A percentile compares a stretch with the other conserved stretches of the same genome.
Conservation (phyloP, 2,113 vertebrate species). For the Anhinga anhinga region DNA sequence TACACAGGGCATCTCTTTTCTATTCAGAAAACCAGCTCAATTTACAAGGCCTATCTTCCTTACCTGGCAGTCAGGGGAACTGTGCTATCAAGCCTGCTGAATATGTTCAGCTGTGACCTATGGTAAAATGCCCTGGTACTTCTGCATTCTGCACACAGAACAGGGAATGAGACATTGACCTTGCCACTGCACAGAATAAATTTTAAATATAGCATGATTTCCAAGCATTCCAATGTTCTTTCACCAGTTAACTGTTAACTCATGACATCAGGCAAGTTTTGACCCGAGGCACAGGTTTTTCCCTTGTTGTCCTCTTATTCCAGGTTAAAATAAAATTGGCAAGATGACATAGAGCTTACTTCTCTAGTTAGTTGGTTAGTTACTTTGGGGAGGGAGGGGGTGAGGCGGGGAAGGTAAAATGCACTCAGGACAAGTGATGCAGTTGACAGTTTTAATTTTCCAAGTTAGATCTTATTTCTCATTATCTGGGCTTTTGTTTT, state of each 20-base stretch:
- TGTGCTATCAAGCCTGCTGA: background rate
- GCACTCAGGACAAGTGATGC: background rate
- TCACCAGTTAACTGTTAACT: slow-evolving; percentile 37
- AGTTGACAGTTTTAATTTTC: background rate
- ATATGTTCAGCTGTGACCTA: background rate
- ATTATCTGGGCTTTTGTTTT: background rate
- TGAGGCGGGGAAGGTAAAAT: background rate
- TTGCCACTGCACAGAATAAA: background rate
- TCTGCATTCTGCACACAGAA: background rate
- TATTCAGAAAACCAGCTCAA: background rate
- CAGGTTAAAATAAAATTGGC: background rate
- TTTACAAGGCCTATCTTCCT: background rate
- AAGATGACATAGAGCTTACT: background rate
- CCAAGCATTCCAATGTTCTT: background rate
- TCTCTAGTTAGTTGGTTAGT: background rate
- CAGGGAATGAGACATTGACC: background rate
- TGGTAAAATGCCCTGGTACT: background rate
- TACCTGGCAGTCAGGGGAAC: background rate
- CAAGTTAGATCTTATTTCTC: background rate
- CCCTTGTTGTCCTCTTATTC: background rate
- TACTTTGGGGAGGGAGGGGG: background rate
- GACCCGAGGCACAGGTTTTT: background rate
- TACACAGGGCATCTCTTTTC: background rate
- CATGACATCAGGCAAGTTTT: background rate
- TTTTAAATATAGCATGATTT: slow-evolving; percentile 23